Conservation (phyloP, 1,140 invertebrate genomes). For the Globodera ellingtonae region DNA sequence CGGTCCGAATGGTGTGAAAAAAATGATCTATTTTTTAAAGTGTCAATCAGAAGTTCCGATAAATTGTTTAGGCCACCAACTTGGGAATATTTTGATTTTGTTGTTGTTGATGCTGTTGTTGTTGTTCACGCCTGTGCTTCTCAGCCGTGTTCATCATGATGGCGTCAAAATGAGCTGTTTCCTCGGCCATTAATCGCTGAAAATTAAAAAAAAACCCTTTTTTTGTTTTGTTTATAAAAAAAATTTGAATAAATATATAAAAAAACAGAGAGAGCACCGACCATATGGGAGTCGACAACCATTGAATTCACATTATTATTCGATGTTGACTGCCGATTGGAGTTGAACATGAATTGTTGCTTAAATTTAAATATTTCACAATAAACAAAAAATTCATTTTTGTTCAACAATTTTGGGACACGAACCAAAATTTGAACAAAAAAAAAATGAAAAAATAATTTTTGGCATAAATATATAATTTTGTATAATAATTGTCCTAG, state of each 20-base stretch:
- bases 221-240: not conserved
- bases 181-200: slow-evolving; percentile 2
- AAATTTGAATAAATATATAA: not conserved
- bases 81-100: not conserved
- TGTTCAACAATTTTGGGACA: too few relatives aligned
- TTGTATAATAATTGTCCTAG: not conserved
- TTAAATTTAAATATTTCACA: not conserved
- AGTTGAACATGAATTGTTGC: slow-evolving; percentile 1
- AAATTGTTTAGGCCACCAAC: not conserved
- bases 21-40: not conserved
- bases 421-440: too few relatives aligned
- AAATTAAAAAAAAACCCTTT: not conserved
- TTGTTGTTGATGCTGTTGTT: not conserved
- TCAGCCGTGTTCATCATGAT: slow-evolving; percentile 3
- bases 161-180: slow-evolving; percentile 19
- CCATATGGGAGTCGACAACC: too few relatives aligned
- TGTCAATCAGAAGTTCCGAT: not conserved
- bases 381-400: too few relatives aligned
- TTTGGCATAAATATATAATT: not conserved
- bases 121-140: not conserved
- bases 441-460: too few relatives aligned
- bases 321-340: not conserved
- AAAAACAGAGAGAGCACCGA: too few relatives aligned
- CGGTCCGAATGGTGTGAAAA: not conserved
- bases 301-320: too few relatives aligned